Evolutionary conservation across 2,888 invertebrate genomes (phyloP), one percentile per base, ranked within the genome.

Genomic region (Tetragnatha montana): DNA sequence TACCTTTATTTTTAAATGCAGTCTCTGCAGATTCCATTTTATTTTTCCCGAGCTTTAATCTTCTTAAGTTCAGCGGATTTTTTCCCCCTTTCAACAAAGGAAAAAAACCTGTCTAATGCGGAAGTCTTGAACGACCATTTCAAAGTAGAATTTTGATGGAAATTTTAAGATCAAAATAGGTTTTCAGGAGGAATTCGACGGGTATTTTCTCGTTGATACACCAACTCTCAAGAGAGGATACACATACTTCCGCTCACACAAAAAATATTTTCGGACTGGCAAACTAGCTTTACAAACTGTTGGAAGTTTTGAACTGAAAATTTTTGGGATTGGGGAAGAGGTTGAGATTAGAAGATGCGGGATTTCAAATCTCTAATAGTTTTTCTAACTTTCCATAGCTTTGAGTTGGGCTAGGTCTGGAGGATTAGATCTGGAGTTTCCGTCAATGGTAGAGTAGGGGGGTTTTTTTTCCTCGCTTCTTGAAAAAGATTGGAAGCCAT

Each of bases 131-230:
- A 10, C 60, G 60, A 60, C 60, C 4, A 60, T 60, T 60, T 17
- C 60, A 60, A 60, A 60, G 60, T 60, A 60, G 60, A 60, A 60
- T 60, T 60, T 60, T 60, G 60, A 60, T 60, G 60, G 60, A 60
- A 60, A 60, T 60, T 60, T 60, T 60, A 60, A 60, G 60, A 60
- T 12, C 17, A 17, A 60, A 60, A 60, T 60, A 60, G 60, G 60
- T 60, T 60, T 60, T 60, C 60, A 17, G 60, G 17, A 60, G 60
- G 17, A 60, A 60, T 60, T 60, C 60, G 17, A 60, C 60, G 60
- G 60, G 60, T 60, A 12, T 60, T 60, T 60, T 60, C 60, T 60
- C 12, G 60, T 17, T 17, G 8, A 10, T 60, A 60, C 17, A 60
- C 60, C 60, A 60, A 60, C 8, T 60, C 60, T 60, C 60, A 60